These are phyloP conservation scores for Nephrocerus scutellatus DNA, from an alignment of 2,888 invertebrate genomes.

Conservation along the genomic window DNA sequence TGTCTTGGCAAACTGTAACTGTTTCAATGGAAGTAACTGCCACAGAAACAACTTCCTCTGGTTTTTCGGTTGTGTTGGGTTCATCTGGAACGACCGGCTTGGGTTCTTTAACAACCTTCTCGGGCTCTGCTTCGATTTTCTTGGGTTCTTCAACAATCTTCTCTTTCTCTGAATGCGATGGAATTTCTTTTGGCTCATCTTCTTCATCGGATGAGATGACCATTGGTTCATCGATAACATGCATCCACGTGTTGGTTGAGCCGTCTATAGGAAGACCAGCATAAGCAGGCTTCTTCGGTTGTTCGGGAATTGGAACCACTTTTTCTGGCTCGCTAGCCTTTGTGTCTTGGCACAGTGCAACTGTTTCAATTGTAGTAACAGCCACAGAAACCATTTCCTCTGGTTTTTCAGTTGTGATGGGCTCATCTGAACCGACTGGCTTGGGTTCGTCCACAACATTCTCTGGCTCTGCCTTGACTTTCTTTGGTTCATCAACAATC, in stretches of 20 bases:
- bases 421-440: too few species aligned
- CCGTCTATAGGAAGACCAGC: conserved; percentile 29
- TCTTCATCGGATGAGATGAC: conserved; percentile 30
- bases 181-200: neutral
- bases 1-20: neutral
- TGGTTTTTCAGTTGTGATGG: too few species aligned
- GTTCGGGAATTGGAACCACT: too few species aligned
- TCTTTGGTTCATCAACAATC: neutral
- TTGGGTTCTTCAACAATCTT: conserved; percentile 26
- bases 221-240: conserved; percentile 31
- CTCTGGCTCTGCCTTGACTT: too few species aligned
- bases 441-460: neutral
- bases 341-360: too few species aligned
- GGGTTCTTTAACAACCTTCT: neutral
- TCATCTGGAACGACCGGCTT: neutral
- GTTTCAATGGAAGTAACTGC: neutral
- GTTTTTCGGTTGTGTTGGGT: neutral
- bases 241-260: conserved; percentile 28
- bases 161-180: neutral
- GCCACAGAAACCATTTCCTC: too few species aligned
- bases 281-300: conserved; percentile 16
- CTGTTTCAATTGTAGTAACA: neutral
- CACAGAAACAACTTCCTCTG: neutral
- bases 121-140: conserved; percentile 3
- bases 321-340: too few species aligned